Percentiles rank a stretch among this genome's conserved stretches.
Evolutionary conservation across 2,113 vertebrate species (phyloP).

Genomic region (Melospiza georgiana): DNA sequence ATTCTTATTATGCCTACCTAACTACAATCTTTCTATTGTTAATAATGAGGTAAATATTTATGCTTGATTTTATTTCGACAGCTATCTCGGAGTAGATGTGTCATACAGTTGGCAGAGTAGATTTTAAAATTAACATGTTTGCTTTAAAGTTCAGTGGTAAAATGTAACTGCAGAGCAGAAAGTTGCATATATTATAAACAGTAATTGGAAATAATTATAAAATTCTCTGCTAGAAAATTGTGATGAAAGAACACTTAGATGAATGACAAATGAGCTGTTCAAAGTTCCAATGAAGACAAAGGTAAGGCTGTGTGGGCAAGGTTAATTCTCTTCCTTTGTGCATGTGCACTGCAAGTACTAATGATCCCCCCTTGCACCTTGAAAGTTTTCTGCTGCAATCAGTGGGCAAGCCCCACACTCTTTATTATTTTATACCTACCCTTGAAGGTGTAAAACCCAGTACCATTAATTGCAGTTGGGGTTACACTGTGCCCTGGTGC

Average conservation of each 20-base stretch:
- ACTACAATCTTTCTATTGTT: constrained; percentile 57
- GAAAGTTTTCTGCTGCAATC: neutral
- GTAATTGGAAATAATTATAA: constrained; percentile 40
- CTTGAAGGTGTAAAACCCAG: neutral
- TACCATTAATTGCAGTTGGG: neutral
- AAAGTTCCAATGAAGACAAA: constrained; percentile 13
- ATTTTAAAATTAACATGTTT: constrained; percentile 64
- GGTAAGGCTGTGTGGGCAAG: neutral
- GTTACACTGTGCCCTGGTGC: neutral
- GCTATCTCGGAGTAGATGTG: constrained; percentile 54
- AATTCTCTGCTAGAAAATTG: neutral
- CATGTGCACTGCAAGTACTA: neutral
- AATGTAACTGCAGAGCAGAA: constrained; percentile 25
- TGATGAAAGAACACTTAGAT: constrained; percentile 34
- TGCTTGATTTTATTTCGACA: constrained; percentile 71
- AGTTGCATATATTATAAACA: constrained; percentile 2
- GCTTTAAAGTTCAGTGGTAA: constrained; percentile 39
- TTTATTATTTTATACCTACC: neutral
- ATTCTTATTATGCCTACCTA: constrained; percentile 61
- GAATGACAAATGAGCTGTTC: constrained; percentile 36
- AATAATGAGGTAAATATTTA: constrained; percentile 74
- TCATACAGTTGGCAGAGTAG: constrained; percentile 47
- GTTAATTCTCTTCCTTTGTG: neutral
- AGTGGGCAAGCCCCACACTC: neutral
- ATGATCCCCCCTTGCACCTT: neutral